Conservation (phyloP, 2,797 vertebrate genomes). For the Sebastes elongatus region DNA sequence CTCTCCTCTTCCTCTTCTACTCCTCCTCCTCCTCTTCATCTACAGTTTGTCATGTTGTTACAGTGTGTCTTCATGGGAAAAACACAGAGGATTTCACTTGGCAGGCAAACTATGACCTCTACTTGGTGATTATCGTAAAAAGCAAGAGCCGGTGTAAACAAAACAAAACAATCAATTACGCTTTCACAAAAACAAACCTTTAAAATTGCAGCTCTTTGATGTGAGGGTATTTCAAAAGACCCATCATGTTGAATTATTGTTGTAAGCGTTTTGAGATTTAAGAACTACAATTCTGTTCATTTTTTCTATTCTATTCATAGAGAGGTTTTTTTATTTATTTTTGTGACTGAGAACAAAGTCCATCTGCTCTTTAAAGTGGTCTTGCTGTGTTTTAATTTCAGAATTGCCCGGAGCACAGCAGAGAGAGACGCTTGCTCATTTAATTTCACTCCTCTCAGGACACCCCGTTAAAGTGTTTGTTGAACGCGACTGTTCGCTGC, state of each 20-base stretch:
- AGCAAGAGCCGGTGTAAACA: slow-evolving; percentile 35
- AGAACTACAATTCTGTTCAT: neutral
- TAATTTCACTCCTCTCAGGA: neutral
- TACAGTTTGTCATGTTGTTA: slow-evolving; percentile 23
- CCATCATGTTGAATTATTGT: neutral
- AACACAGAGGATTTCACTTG: slow-evolving; percentile 57
- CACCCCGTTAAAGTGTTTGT: neutral
- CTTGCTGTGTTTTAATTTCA: slow-evolving; percentile 19
- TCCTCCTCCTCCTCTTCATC: slow-evolving; percentile 48
- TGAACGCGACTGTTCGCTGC: neutral
- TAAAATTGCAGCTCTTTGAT: neutral
- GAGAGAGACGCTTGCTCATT: neutral
- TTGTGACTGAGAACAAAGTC: neutral
- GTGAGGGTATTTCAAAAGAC: slow-evolving; percentile 12
- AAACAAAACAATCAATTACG: slow-evolving; percentile 36
- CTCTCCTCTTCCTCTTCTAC: slow-evolving; percentile 30
- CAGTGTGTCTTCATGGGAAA: slow-evolving; percentile 20
- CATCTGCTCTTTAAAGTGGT: slow-evolving; percentile 20
- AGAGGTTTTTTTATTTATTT: neutral
- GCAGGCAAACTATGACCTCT: slow-evolving; percentile 50
- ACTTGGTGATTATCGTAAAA: slow-evolving; percentile 20
- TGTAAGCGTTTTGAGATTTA: neutral
- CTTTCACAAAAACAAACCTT: neutral
- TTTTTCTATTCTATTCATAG: neutral
- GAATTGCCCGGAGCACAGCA: neutral